phyloP scores from a whole-genome alignment of 2,113 vertebrate genomes.

The Lophotis ruficrista region DNA sequence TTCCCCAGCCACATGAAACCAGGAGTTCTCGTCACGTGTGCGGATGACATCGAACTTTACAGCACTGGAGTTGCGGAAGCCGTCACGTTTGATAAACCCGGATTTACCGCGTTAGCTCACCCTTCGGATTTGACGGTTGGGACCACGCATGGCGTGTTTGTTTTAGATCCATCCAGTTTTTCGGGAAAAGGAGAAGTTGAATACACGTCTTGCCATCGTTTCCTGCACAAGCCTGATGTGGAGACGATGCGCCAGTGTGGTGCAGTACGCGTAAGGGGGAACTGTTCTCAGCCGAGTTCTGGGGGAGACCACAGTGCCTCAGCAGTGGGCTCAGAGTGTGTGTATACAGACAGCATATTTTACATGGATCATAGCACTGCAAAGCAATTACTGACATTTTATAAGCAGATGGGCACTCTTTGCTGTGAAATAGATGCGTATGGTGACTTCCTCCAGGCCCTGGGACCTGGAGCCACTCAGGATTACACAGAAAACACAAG shows the following conservation, averaged over 20 bases:
- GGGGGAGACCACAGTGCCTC: neutral
- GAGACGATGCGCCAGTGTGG: slow-evolving; percentile 76
- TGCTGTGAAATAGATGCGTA: slow-evolving; percentile 93
- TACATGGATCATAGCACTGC: slow-evolving; percentile 82
- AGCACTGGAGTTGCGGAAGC: slow-evolving; percentile 53
- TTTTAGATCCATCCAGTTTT: slow-evolving; percentile 72
- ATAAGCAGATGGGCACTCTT: slow-evolving; percentile 76
- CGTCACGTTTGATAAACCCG: slow-evolving; percentile 82
- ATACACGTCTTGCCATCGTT: slow-evolving; percentile 75
- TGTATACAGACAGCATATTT: slow-evolving; percentile 94
- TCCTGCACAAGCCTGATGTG: slow-evolving; percentile 91
- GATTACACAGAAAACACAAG: slow-evolving; percentile 78
- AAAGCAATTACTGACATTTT: slow-evolving; percentile 76
- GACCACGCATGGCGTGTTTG: slow-evolving; percentile 91
- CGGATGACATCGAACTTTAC: slow-evolving; percentile 95
- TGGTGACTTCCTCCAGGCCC: slow-evolving; percentile 92
- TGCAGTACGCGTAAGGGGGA: slow-evolving; percentile 72
- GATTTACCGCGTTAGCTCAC: slow-evolving; percentile 92
- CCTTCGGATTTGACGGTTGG: slow-evolving; percentile 84
- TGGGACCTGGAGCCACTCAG: slow-evolving; percentile 82
- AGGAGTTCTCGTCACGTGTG: slow-evolving; percentile 87
- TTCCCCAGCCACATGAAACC: slow-evolving; percentile 89
- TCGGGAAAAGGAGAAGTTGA: slow-evolving; percentile 69
- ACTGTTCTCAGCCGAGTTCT: neutral
- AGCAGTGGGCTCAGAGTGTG: slow-evolving; percentile 62